Base-by-base conservation (phyloP, 2,888 invertebrate species). In the Parnassius apollo region DNA sequence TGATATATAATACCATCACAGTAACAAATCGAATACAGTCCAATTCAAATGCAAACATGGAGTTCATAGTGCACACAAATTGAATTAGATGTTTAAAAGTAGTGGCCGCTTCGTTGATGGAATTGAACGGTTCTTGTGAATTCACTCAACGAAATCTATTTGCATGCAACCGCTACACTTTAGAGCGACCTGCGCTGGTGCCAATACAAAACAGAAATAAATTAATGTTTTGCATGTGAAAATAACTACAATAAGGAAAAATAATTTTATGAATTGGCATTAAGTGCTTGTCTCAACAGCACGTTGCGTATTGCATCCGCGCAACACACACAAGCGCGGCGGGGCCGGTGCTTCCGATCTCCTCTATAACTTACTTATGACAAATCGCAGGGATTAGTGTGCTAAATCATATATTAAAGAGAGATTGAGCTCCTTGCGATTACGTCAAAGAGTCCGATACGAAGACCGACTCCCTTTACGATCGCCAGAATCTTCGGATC, bases 321-420 rank as follows among this genome's bases (percentile, higher is more conserved):
- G 69, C 83, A 80, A 82, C 82, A 85, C 82, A 86, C 86, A 86
- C 88, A 87, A 83, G 81, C 86, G 91, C 85, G 86, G 86, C 88
- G 91, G 91, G 88, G 90, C 89, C 88, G 90, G 89, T 84, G 83
- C 49, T 83, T 81, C 81, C 81, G 81, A 78, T 78, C 76, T 82
- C 81, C 83, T 77, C 76, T 75, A 74, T 77, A 75, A 57, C 44
- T 52, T 46, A 42, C 56, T 25, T 50, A 52, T 57, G 64, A 61
- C 64, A 55, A 59, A 64, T 65, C 65, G 57, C 64, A 67, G 69
- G 69, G 71, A 68, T 53, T 65, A 68, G 69, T 64, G 69, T 56
- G 64, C 66, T 68, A 71, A 66, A 66, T 68, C 66, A 62, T 65
- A 56, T 59, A 63, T 67, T 62, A 56, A 57, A 35, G 52, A 58